These are phyloP conservation scores for rabbit (Oryctolagus cuniculus) DNA, from an alignment of 2,113 vertebrate genomes.

Conservation along the genomic window DNA sequence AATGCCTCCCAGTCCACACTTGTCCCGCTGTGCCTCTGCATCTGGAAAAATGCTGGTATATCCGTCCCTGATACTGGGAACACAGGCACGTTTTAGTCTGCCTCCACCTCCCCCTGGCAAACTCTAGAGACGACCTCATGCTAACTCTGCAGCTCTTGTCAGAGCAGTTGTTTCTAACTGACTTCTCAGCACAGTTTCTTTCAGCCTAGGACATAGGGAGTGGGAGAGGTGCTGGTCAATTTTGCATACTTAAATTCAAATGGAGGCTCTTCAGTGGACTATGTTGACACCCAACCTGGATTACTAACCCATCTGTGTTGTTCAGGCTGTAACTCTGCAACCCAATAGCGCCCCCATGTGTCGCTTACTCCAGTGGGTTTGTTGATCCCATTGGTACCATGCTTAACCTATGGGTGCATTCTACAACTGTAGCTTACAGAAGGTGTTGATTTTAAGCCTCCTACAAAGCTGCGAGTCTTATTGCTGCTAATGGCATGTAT, in stretches of 20 bases:
- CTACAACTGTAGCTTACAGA: too few relatives aligned
- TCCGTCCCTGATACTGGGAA: neutral
- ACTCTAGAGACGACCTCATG: slow-evolving; percentile 40
- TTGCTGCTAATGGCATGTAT: too few relatives aligned
- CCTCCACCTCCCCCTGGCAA: neutral
- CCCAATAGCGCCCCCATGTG: neutral
- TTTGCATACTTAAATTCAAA: neutral
- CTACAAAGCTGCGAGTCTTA: too few relatives aligned
- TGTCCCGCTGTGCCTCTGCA: neutral
- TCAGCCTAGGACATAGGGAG: slow-evolving; percentile 15
- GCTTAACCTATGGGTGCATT: too few relatives aligned
- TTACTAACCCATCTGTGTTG: neutral
- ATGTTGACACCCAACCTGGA: neutral
- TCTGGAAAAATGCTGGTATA: slow-evolving; percentile 3
- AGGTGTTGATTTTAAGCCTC: too few relatives aligned
- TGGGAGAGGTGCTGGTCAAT: neutral
- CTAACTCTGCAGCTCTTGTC: slow-evolving; percentile 4
- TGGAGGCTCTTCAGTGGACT: neutral
- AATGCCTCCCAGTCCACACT: neutral
- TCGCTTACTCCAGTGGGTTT: neutral
- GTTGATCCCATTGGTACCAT: too few relatives aligned
- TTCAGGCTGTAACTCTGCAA: neutral
- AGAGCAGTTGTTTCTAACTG: neutral
- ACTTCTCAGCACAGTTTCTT: slow-evolving; percentile 29
- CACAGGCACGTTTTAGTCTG: neutral